These are phyloP conservation scores for Chloroceryle amazona DNA, from an alignment of 2,797 vertebrate species.

Conservation along the genomic window DNA sequence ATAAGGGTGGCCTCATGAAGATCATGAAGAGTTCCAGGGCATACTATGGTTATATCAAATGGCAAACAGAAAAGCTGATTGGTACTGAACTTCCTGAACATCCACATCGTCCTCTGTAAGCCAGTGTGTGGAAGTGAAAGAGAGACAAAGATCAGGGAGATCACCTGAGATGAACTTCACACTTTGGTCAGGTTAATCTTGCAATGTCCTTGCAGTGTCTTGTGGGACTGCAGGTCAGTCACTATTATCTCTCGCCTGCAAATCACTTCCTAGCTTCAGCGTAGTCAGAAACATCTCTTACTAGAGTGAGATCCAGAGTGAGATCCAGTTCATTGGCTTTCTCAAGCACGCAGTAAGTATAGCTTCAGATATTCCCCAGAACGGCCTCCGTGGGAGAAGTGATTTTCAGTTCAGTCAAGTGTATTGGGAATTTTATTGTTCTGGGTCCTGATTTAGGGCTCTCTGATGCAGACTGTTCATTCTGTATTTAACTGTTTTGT, in stretches of 20 bases:
- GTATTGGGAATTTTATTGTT: not conserved
- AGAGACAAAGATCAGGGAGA: not conserved
- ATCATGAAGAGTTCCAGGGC: not conserved
- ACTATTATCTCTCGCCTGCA: not conserved
- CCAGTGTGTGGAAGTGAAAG: not conserved
- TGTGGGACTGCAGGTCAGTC: not conserved
- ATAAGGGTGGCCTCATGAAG: fast-evolving
- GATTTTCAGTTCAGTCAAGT: not conserved
- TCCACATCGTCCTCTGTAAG: not conserved
- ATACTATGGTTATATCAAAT: not conserved
- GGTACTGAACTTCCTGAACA: not conserved
- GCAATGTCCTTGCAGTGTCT: not conserved
- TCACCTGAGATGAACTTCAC: not conserved
- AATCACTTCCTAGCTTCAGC: not conserved
- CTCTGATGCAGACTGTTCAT: not conserved
- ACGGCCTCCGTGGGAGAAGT: not conserved
- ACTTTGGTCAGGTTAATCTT: not conserved
- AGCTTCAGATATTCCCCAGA: not conserved
- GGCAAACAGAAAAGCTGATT: not conserved
- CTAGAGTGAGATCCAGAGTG: not conserved
- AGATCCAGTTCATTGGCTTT: not conserved
- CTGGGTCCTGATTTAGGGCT: not conserved
- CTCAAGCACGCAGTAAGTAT: not conserved
- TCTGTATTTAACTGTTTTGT: not conserved
- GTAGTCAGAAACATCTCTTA: not conserved